Evolutionary conservation across 2,797 vertebrate genomes (phyloP).

Genomic region (Chiroxiphia lanceolata): DNA sequence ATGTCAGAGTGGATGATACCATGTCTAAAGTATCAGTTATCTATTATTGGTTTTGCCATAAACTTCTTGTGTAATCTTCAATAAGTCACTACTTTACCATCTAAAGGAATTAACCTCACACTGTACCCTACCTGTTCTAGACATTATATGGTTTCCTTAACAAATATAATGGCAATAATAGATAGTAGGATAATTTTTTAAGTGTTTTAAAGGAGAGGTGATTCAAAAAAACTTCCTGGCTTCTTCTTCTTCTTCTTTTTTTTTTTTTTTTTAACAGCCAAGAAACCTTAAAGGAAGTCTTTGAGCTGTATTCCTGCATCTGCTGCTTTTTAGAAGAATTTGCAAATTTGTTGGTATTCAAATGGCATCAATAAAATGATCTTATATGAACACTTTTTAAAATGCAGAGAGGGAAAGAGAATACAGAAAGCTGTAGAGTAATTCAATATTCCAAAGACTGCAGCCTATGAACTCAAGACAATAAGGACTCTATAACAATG

Average conservation of each 20-base stretch:
- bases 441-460: constrained; percentile 42
- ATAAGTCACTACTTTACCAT: neutral
- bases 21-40: neutral
- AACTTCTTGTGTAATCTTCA: neutral
- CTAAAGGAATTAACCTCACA: neutral
- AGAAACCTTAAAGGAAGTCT: neutral
- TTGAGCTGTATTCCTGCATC: neutral
- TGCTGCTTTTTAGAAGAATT: neutral
- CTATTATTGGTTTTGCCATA: neutral
- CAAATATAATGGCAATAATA: neutral
- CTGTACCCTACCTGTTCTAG: neutral
- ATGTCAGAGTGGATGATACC: neutral
- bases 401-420: neutral
- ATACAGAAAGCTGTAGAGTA: neutral
- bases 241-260: neutral
- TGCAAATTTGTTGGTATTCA: constrained; percentile 8
- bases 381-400: neutral
- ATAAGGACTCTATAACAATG: constrained; percentile 42
- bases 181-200: neutral
- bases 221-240: neutral
- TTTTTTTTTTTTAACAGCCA: neutral
- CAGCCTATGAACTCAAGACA: constrained; percentile 42
- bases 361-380: neutral
- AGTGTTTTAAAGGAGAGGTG: neutral
- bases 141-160: neutral